Evolutionary conservation across 2,113 vertebrate species (phyloP).

Genomic region (Mellivora capensis): DNA sequence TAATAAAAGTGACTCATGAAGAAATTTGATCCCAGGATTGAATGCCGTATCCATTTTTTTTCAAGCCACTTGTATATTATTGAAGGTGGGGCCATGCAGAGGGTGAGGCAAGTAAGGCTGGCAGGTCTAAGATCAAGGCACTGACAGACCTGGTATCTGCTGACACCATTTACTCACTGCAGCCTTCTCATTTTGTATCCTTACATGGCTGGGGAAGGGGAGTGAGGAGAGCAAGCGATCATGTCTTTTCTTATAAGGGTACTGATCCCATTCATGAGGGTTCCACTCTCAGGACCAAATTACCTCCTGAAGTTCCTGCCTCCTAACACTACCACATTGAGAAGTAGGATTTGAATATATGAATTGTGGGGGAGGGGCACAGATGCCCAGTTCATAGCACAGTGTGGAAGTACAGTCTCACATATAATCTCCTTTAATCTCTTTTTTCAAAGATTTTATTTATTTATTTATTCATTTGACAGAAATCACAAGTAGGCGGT

Average conservation of each 20-base stretch:
- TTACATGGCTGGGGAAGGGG: neutral
- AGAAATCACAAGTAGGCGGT: too few relatives aligned
- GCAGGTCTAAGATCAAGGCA: neutral
- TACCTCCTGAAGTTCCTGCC: neutral
- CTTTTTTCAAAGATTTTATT: too few relatives aligned
- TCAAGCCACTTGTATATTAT: neutral
- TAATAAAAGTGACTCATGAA: neutral
- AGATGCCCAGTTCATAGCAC: neutral
- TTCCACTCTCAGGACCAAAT: neutral
- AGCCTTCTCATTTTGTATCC: neutral
- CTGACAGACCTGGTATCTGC: neutral
- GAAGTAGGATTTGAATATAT: neutral
- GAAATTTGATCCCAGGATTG: neutral
- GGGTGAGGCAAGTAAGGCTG: neutral
- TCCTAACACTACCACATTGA: neutral
- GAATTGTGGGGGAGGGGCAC: neutral
- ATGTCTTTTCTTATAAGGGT: neutral
- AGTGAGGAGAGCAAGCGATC: neutral
- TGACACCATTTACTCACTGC: rapidly evolving
- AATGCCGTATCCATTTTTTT: neutral
- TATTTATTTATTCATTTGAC: too few relatives aligned
- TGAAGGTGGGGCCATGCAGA: neutral
- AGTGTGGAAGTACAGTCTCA: neutral
- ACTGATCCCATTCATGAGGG: neutral
- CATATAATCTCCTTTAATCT: neutral